Conservation (phyloP, 2,797 vertebrate species). For the Labroides dimidiatus region DNA sequence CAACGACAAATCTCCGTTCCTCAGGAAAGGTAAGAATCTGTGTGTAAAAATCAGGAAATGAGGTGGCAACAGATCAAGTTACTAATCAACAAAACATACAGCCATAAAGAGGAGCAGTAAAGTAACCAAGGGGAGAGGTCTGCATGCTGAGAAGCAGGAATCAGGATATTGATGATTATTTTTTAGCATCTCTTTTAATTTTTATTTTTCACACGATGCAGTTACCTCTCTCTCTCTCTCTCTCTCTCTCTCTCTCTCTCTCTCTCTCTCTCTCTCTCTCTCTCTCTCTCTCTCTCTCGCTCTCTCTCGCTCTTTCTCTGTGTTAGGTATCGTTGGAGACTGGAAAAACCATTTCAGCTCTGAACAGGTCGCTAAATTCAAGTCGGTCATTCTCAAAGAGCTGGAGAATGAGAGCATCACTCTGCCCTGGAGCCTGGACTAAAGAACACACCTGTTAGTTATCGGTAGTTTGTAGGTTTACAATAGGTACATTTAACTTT, state of each 20-base stretch:
- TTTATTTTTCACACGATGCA: neutral
- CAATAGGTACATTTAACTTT: neutral
- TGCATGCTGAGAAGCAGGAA: neutral
- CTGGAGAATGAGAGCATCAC: conserved; percentile 58
- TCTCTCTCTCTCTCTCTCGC: too few species aligned
- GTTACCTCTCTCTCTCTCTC: too few species aligned
- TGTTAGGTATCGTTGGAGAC: conserved; percentile 73
- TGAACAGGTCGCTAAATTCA: conserved; percentile 62
- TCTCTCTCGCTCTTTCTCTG: too few species aligned
- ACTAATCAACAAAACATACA: too few species aligned
- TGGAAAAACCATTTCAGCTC: conserved; percentile 76
- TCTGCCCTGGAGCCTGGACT: conserved; percentile 67
- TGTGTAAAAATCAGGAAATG: too few species aligned
- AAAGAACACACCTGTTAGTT: neutral
- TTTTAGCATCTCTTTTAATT: neutral
- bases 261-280: too few species aligned
- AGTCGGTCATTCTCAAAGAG: conserved; percentile 59
- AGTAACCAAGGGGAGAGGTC: too few species aligned
- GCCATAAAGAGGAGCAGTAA: too few species aligned
- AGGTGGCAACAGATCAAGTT: too few species aligned
- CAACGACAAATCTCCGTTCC: conserved; percentile 79
- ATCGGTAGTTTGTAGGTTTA: neutral
- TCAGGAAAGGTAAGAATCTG: conserved; percentile 86
- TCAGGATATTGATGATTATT: neutral
- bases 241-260: too few species aligned